A percentile compares a stretch with the other conserved stretches of the same genome.
These are phyloP conservation scores for Lycophotia porphyrea DNA, from an alignment of 2,888 invertebrate genomes.

Conservation along the genomic window DNA sequence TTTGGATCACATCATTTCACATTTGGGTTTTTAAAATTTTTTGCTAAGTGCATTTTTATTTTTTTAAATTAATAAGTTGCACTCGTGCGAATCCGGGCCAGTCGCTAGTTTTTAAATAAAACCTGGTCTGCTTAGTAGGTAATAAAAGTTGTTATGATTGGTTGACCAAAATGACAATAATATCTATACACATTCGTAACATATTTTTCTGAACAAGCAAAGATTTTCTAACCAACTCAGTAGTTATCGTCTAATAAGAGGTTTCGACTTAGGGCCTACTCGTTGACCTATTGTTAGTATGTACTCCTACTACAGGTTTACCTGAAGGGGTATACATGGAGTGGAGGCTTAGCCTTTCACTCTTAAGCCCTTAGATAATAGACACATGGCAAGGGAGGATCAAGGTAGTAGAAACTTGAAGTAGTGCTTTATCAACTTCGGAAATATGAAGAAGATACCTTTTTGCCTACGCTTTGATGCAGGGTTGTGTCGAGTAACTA, in stretches of 20 bases:
- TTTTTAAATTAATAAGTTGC: neutral
- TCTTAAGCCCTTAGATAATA: constrained; percentile 51
- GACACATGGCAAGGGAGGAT: constrained; percentile 22
- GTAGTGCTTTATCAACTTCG: constrained; percentile 31
- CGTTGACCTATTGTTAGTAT: constrained; percentile 29
- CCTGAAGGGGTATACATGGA: constrained; percentile 15
- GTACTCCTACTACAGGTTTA: constrained; percentile 10
- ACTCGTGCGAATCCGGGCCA: neutral
- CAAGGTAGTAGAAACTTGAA: constrained; percentile 12
- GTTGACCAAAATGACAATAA: neutral
- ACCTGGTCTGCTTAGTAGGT: neutral
- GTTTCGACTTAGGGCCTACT: constrained; percentile 8
- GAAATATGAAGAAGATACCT: neutral
- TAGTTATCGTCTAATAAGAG: constrained; percentile 2
- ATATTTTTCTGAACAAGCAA: neutral
- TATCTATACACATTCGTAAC: neutral
- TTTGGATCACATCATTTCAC: no score
- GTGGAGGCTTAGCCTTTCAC: constrained; percentile 36
- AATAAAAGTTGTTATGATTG: neutral
- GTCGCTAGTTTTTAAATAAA: neutral
- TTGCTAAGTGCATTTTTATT: neutral
- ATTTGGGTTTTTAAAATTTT: neutral
- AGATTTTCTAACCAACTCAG: neutral
- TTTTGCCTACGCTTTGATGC: neutral
- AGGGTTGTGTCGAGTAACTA: neutral